These are phyloP conservation scores for Sebastes schlegelii DNA, from an alignment of 2,113 vertebrate species.

Conservation along the genomic window DNA sequence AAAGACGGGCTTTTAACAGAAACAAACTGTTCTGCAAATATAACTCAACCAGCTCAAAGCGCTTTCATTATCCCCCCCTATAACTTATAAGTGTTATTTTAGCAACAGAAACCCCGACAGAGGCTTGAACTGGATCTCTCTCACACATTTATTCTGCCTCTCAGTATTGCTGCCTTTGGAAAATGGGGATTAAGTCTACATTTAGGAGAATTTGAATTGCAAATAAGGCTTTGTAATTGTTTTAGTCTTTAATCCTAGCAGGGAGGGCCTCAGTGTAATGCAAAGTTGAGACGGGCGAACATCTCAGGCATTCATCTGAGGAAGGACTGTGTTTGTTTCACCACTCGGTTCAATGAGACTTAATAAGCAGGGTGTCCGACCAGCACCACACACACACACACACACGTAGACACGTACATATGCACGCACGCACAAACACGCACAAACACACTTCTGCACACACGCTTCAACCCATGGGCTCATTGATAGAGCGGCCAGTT, in stretches of 20 bases:
- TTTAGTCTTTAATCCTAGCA: constrained; percentile 77
- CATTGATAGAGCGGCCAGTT: constrained; percentile 70
- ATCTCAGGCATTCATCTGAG: constrained; percentile 71
- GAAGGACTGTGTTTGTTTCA: constrained; percentile 72
- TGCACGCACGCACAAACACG: constrained; percentile 13
- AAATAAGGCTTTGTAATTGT: constrained; percentile 79
- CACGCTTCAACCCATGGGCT: constrained; percentile 44
- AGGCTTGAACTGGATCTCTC: constrained; percentile 70
- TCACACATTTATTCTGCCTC: constrained; percentile 69
- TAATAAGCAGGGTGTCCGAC: constrained; percentile 67
- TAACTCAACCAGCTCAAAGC: constrained; percentile 62
- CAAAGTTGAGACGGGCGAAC: constrained; percentile 68
- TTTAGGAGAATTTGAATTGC: constrained; percentile 79
- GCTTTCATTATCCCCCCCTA: constrained; percentile 59
- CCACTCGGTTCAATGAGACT: constrained; percentile 71
- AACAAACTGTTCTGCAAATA: constrained; percentile 66
- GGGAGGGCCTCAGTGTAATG: constrained; percentile 63
- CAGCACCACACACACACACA: constrained; percentile 14
- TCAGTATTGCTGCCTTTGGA: constrained; percentile 69
- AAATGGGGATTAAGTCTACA: constrained; percentile 77
- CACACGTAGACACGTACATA: not conserved
- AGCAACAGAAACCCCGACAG: constrained; percentile 70
- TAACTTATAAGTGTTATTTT: constrained; percentile 76
- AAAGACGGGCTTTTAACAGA: constrained; percentile 56
- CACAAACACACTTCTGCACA: constrained; percentile 30